Base-by-base conservation (phyloP, 1,140 invertebrate species). In the Triops longicaudatus region DNA sequence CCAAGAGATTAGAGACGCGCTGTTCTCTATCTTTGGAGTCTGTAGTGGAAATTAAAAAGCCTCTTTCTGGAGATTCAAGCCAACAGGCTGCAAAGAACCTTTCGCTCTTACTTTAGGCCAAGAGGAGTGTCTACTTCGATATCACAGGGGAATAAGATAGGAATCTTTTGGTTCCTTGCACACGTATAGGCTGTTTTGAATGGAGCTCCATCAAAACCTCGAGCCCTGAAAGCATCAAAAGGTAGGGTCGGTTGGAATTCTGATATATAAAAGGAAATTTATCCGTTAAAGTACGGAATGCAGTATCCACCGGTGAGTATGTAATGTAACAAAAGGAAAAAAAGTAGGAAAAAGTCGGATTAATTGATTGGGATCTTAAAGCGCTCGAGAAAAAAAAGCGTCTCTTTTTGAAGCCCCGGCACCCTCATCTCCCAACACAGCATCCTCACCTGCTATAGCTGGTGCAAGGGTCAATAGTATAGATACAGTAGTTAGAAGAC, bases 41-140 rank as follows among this genome's bases (percentile, higher is more conserved):
- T 63, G 44, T 63, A 14, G 17, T 17, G 50, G 50, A 63, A 63
- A 63, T 63, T 63, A 63, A 63, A 22, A 63, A 63, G 10, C 22
- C 10, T 10, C 17, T 17, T 63, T 63, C 22, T 63, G 17, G 14
- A 22, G 14, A 22, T 22, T 63, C 50, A 63, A 63, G 50, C 9
- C 10, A 63, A 63, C 10, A 63, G 50, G 50, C 50, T 63, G 14
- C 17, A 14, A 17, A 63, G 22, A 22, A 63, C 14, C 50, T 22
- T 63, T 63, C 50, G 0, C 50, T 22, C 17, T 63, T 63, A 5
- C 31, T 37, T 22, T 22, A 14, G 14, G 50, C 50, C 6, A n/a
- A 63, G 50, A 63, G 50, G 50, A 63, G 50, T 63, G 50, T 63
- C 50, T 63, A 63, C 50, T 63, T 63, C 22, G 50, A 63, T 63